phyloP scores from a whole-genome alignment of 92 coral and sea anemone species.

The Micromussa lordhowensis region DNA sequence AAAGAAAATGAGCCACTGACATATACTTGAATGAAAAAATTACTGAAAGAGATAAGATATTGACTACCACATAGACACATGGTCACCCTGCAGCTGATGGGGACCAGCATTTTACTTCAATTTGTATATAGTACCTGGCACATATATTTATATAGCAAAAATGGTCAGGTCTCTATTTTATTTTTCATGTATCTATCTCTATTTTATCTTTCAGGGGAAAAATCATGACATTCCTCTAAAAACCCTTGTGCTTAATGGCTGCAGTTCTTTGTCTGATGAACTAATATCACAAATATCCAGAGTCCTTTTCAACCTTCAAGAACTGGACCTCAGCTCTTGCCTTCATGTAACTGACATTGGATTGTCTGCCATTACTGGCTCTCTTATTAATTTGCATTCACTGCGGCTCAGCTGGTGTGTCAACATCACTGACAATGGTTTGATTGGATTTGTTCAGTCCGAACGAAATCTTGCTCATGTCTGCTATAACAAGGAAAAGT shows the following conservation, averaged over 20 bases:
- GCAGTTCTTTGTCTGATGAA: slow-evolving; percentile 71
- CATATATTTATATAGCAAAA: too few relatives aligned
- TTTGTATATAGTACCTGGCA: too few relatives aligned
- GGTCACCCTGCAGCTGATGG: too few relatives aligned
- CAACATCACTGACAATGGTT: slow-evolving; percentile 80
- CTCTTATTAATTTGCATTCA: slow-evolving; percentile 54
- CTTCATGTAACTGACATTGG: slow-evolving; percentile 79
- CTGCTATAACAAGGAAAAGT: slow-evolving; percentile 3
- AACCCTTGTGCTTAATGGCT: slow-evolving; percentile 80
- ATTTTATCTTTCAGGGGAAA: slow-evolving; percentile 19
- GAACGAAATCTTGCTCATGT: background rate
- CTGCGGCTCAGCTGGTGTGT: slow-evolving; percentile 88
- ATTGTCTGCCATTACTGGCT: slow-evolving; percentile 50
- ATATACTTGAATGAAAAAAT: too few relatives aligned
- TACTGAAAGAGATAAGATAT: too few relatives aligned
- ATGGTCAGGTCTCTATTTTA: too few relatives aligned
- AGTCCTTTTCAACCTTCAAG: slow-evolving; percentile 66
- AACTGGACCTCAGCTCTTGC: slow-evolving; percentile 86
- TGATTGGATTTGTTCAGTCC: slow-evolving; percentile 52
- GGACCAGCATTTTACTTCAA: too few relatives aligned
- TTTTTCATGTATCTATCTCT: background rate
- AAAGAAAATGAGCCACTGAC: too few relatives aligned
- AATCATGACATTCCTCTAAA: slow-evolving; percentile 44
- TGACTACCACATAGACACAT: too few relatives aligned
- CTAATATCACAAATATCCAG: slow-evolving; percentile 53